Conservation (phyloP, 2,113 vertebrate genomes). For the Pipa parva region DNA sequence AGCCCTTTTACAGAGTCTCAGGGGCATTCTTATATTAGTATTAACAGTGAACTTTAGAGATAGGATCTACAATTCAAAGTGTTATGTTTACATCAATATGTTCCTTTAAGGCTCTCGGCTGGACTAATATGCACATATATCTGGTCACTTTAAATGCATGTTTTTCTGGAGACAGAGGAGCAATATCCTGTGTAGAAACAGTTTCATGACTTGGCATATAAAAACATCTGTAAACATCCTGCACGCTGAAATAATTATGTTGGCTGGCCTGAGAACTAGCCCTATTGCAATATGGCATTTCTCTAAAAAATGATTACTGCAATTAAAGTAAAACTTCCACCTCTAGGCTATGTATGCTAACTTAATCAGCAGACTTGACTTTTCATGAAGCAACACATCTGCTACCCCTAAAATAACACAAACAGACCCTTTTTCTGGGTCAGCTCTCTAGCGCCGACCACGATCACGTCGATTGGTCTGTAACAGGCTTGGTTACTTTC, state of each 20-base stretch:
- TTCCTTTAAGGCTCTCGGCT: conserved; percentile 1
- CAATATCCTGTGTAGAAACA: background rate
- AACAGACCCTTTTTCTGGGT: too few relatives aligned
- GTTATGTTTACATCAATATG: conserved; percentile 23
- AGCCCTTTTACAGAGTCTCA: conserved; percentile 6
- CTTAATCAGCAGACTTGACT: background rate
- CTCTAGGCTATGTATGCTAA: background rate
- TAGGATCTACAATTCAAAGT: conserved; percentile 18
- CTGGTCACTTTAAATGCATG: background rate
- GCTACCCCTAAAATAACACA: background rate
- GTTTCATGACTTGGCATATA: background rate
- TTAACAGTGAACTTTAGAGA: conserved; percentile 25
- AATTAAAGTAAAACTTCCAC: background rate
- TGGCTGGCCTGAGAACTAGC: background rate
- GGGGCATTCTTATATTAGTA: conserved; percentile 24
- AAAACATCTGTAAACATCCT: conserved; percentile 2
- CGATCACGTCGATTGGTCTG: too few relatives aligned
- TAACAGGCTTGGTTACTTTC: too few relatives aligned
- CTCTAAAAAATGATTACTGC: background rate
- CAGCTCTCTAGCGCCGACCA: too few relatives aligned
- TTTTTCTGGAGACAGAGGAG: background rate
- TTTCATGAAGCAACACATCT: background rate
- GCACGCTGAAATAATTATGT: background rate
- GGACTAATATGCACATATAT: background rate
- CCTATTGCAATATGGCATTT: background rate